phyloP scores from a whole-genome alignment of 2,888 invertebrate genomes.

The Nasonovia ribisnigri region DNA sequence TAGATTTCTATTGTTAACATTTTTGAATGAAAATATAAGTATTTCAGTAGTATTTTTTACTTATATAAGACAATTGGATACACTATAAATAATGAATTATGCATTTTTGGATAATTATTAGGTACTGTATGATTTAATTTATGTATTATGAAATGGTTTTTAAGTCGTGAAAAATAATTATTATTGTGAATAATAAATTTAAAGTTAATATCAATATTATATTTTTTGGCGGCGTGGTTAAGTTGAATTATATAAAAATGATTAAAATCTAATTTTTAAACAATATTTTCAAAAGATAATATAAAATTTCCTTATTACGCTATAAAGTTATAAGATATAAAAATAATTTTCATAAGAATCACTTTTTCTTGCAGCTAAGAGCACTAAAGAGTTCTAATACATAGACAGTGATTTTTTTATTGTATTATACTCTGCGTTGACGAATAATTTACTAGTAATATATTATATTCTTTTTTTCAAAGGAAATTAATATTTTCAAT shows the following conservation, averaged over 20 bases:
- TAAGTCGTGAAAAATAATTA: neutral
- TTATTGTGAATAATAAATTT: neutral
- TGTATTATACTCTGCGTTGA: neutral
- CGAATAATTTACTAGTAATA: neutral
- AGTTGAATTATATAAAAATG: neutral
- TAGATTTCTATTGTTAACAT: neutral
- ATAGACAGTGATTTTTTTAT: neutral
- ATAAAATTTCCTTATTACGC: neutral
- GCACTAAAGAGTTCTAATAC: neutral
- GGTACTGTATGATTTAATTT: neutral
- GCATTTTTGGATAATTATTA: neutral
- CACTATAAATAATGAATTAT: neutral
- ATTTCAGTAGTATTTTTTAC: neutral
- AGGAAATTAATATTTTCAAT: neutral
- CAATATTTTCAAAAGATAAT: neutral
- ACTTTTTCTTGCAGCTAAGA: neutral
- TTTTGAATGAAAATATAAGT: neutral
- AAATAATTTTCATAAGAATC: neutral
- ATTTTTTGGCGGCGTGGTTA: neutral
- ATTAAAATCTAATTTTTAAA: neutral
- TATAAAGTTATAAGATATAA: neutral
- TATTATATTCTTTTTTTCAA: neutral
- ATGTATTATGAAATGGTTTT: neutral
- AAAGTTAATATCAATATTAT: neutral
- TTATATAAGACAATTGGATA: neutral